Base-by-base conservation (phyloP, 2,797 vertebrate species). In the Meriones psammophilus region DNA sequence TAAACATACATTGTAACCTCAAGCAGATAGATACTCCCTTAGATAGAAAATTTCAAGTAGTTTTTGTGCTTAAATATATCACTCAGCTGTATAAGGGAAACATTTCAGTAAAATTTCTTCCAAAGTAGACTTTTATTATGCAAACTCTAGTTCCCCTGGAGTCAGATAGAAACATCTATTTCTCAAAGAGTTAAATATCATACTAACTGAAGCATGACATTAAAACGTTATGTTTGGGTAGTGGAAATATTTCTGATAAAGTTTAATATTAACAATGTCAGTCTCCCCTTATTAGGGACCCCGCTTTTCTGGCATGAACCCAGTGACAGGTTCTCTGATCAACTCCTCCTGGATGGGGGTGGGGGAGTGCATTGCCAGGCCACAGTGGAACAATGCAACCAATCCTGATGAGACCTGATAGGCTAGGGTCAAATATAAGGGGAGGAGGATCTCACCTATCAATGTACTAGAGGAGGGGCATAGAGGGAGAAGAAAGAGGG, bases 211-310 rank as follows among this genome's bases (percentile, higher is more conserved):
- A 46, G 22, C 54, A 88, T 28, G 15, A 36, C 8, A 74, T 92
- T 89, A 88, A 76, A 89, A 77, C 85, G 24, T 28, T 90, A n/a
- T 56, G 12, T 90, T 77, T 91, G 28, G 83, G 17, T 71, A 20
- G 30, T 87, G 10, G 50, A 77, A 92, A n/a, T 78, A 71, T 69
- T 94, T 88, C 60, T 71, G 10, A 88, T 76, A 88, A 88, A 92
- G 64, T 50, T 73, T 94, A 84, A 69, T 62, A 15, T 76, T 91
- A 90, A 88, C 73, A 50, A 50, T 50, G 8, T 50, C 46, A 50
- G 7, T 50, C 46, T 50, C 46, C 5, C 46, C 46, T 50, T 50
- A 50, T 8, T 50, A 50, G 46, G 46, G 46, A 50, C 46, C 46
- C 46, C 46, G 6, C 46, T 50, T 50, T 50, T 50, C 46, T 50